phyloP scores from a whole-genome alignment of 1,140 invertebrate species.

The Drosophila teissieri region DNA sequence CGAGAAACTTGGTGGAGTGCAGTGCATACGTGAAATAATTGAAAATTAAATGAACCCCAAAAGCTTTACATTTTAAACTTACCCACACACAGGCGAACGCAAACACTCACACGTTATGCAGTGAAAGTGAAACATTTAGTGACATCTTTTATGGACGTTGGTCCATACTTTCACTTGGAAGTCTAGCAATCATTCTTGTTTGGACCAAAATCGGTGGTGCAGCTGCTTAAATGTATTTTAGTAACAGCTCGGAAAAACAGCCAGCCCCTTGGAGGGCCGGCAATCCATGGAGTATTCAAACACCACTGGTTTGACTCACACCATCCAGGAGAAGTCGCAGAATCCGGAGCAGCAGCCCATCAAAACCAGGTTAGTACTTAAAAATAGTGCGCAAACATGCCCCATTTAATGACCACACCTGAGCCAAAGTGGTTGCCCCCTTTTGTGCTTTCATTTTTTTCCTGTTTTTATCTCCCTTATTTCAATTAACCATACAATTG shows the following conservation, averaged over 20 bases:
- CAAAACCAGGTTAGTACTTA: conserved; percentile 67
- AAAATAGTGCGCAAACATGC: conserved; percentile 40
- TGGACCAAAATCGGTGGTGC: conserved; percentile 40
- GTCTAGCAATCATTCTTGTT: conserved; percentile 18
- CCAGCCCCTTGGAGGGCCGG: conserved; percentile 84
- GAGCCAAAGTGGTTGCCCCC: conserved; percentile 30
- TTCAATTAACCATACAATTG: conserved; percentile 79
- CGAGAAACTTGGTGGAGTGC: background rate
- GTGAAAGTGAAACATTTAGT: conserved; percentile 68
- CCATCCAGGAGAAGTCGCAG: conserved; percentile 29
- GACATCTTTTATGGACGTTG: conserved; percentile 67
- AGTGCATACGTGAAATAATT: conserved; percentile 6
- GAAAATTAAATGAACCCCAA: conserved; percentile 8
- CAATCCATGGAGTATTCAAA: conserved; percentile 84
- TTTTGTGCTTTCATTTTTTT: conserved; percentile 43
- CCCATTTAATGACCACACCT: conserved; percentile 76
- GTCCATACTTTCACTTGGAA: conserved; percentile 22
- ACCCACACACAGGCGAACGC: background rate
- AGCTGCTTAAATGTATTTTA: conserved; percentile 84
- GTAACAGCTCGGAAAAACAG: conserved; percentile 69
- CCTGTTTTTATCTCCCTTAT: conserved; percentile 24
- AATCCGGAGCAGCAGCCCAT: conserved; percentile 28
- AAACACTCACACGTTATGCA: background rate
- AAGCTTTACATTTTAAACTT: background rate
- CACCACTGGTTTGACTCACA: conserved; percentile 78